Conservation (phyloP, 2,888 invertebrate species). For the Crocallis elinguaria region DNA sequence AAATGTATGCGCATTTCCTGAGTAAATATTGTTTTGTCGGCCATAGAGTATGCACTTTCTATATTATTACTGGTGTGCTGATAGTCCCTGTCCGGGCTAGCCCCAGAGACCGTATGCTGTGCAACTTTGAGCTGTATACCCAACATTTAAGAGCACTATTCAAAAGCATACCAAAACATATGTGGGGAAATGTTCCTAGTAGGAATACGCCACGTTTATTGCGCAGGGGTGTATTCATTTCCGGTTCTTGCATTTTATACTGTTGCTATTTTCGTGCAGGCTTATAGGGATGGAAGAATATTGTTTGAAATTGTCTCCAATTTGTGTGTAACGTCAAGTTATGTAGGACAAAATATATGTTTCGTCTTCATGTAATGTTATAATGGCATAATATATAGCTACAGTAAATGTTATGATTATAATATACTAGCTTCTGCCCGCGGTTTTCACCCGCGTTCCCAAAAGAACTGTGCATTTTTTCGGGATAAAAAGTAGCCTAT, state of each 20-base stretch:
- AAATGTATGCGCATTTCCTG: conserved; percentile 1
- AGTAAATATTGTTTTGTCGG: conserved; percentile 9
- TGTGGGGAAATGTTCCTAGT: background rate
- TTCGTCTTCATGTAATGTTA: no score
- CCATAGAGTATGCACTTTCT: conserved; percentile 5
- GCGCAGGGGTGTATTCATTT: conserved; percentile 69
- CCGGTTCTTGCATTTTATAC: conserved; percentile 74
- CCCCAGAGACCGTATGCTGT: background rate
- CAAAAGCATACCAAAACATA: background rate
- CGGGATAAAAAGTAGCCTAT: no score
- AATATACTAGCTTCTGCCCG: no score
- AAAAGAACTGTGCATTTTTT: no score
- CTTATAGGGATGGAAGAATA: conserved; percentile 51
- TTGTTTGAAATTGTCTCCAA: conserved; percentile 5
- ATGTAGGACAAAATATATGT: no score
- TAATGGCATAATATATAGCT: no score
- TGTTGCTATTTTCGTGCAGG: conserved; percentile 58
- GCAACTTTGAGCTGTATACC: conserved; percentile 4
- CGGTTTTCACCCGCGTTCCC: no score
- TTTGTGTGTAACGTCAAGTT: conserved; percentile 9
- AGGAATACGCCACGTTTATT: conserved; percentile 35
- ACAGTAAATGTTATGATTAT: no score
- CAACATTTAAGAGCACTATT: background rate
- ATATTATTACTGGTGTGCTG: conserved; percentile 6
- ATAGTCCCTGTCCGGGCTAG: background rate